Evolutionary conservation across 37 sponge, comb jelly and placozoan genomes (phyloP).

Genomic region (Hormiphora californensis): DNA sequence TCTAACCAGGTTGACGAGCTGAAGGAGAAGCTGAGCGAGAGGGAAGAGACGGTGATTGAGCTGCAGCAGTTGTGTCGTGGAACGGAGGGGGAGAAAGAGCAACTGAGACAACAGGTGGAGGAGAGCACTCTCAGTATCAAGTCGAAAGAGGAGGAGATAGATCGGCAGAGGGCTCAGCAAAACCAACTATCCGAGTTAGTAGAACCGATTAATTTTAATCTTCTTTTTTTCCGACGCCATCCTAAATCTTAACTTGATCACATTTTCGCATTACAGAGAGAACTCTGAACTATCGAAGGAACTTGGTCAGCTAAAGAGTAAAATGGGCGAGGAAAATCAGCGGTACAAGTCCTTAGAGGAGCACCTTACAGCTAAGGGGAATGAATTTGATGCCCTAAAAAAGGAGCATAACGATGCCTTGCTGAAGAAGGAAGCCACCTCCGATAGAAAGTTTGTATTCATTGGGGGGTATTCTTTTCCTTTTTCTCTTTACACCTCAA

Average conservation of each 20-base stretch:
- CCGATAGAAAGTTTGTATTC: neutral
- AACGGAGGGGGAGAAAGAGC: neutral
- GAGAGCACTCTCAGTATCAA: neutral
- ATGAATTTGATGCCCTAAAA: neutral
- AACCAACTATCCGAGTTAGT: too few relatives aligned
- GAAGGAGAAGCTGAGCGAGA: slow-evolving; percentile 57
- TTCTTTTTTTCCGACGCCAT: too few relatives aligned
- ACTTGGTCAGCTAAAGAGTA: too few relatives aligned
- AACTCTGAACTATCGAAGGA: too few relatives aligned
- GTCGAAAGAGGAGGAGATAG: slow-evolving; percentile 33
- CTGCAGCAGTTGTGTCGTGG: slow-evolving; percentile 58
- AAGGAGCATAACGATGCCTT: neutral
- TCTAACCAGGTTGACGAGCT: slow-evolving; percentile 23
- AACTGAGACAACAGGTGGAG: slow-evolving; percentile 8
- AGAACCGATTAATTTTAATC: too few relatives aligned
- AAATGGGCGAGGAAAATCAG: too few relatives aligned
- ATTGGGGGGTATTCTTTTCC: neutral
- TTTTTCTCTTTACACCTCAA: neutral
- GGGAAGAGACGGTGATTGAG: slow-evolving; percentile 78
- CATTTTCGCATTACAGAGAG: too few relatives aligned
- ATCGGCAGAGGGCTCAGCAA: too few relatives aligned
- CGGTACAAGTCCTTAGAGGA: too few relatives aligned
- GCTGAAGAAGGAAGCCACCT: neutral
- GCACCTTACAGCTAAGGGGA: too few relatives aligned
- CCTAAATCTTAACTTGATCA: too few relatives aligned